Percentiles rank a stretch among this genome's conserved stretches.
These are phyloP conservation scores for Drosophila setosimentum DNA, from an alignment of 2,888 invertebrate genomes.

Conservation along the genomic window DNA sequence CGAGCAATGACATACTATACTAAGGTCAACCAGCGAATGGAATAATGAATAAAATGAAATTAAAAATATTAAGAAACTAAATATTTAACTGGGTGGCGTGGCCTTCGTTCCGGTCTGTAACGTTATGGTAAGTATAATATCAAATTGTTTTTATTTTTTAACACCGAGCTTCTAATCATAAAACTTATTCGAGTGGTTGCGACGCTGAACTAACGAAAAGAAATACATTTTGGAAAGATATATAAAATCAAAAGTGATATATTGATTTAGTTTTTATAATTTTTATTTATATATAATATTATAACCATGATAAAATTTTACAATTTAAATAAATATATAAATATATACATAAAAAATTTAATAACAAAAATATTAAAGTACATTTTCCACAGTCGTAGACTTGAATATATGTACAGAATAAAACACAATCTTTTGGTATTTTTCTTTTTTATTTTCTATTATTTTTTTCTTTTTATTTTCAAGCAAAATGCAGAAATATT, in stretches of 20 bases:
- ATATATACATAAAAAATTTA: background rate
- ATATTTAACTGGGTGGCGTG: background rate
- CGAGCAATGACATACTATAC: slow-evolving; percentile 37
- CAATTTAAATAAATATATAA: background rate
- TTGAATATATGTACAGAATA: background rate
- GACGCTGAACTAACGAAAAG: background rate
- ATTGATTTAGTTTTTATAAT: too few relatives aligned
- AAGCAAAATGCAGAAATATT: background rate
- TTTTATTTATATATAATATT: too few relatives aligned
- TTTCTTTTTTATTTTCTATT: too few relatives aligned
- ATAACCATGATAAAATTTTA: background rate
- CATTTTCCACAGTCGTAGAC: too few relatives aligned
- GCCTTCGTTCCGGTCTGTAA: background rate
- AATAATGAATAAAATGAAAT: slow-evolving; percentile 65
- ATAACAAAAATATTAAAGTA: background rate
- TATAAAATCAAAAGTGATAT: background rate
- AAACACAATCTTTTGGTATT: background rate
- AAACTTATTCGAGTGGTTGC: too few relatives aligned
- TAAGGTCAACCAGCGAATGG: slow-evolving; percentile 47
- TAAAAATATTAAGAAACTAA: slow-evolving; percentile 56
- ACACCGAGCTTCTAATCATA: background rate
- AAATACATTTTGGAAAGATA: background rate
- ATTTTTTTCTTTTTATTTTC: background rate
- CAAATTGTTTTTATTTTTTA: background rate
- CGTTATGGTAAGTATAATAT: slow-evolving; percentile 5